Conservation (phyloP, 2,888 invertebrate genomes). For the Ecdyonurus torrentis region DNA sequence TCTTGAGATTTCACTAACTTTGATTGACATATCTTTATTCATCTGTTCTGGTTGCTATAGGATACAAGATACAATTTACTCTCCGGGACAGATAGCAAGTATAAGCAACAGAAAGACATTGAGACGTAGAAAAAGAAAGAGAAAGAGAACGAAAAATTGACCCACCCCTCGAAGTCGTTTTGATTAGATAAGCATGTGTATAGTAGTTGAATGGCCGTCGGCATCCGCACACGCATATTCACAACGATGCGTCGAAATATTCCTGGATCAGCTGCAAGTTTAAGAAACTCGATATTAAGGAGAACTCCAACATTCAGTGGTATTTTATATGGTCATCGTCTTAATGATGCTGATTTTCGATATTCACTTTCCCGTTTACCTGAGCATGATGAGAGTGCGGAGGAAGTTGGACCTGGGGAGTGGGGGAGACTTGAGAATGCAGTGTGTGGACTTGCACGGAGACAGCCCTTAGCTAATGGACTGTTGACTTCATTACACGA, state of each 20-base stretch:
- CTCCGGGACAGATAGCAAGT: background rate
- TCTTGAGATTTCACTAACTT: no score
- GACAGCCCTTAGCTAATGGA: conserved; percentile 2
- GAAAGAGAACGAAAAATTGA: background rate
- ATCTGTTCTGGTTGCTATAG: no score
- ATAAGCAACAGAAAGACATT: background rate
- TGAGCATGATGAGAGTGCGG: background rate
- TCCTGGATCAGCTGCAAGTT: background rate
- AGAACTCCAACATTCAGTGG: background rate
- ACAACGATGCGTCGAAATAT: background rate
- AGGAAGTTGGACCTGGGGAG: background rate
- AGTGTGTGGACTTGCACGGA: background rate
- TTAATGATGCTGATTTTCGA: background rate
- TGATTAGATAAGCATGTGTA: background rate
- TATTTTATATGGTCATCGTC: background rate
- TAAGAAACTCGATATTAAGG: background rate
- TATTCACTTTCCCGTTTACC: background rate
- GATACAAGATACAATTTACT: no score
- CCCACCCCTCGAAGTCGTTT: background rate
- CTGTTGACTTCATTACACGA: conserved; percentile 12
- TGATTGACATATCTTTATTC: no score
- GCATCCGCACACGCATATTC: no score
- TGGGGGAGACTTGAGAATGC: background rate
- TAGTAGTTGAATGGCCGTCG: background rate
- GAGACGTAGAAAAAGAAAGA: background rate